Evolutionary conservation across 2,797 vertebrate species (phyloP), one percentile per base, ranked within the genome.

Genomic region (Hippocampus kuda): DNA sequence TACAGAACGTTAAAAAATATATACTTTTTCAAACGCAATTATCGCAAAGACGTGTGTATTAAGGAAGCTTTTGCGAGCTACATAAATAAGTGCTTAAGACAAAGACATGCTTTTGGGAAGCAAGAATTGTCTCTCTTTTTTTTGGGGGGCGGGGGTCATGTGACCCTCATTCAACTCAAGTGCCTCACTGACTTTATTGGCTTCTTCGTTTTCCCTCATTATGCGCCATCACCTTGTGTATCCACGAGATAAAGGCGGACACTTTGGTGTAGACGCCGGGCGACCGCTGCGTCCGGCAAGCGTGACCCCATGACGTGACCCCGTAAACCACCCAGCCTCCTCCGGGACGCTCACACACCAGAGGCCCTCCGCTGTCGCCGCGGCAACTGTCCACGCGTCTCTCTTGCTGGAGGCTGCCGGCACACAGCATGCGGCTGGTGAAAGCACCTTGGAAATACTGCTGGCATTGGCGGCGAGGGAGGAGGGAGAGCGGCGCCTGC

Each of bases 211-310:
- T 67, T 4, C 51, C 56, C 22, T 42, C 76, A 12, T 79, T 61
- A 5, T 88, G 79, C 72, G 91, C 89, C 63, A 91, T 93, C 79
- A 95, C 82, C 66, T 90, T 95, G 75, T 84, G 93, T 89, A 98
- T 97, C 97, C 97, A 99, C 68, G 93, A 88, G 78, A 92, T 83
- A 65, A 98, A 99, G 73, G 92, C 89, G 0, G 97, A 95, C 8
- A 99, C 96, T 91, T 94, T 95, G 65, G 97, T 96, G 79, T 99
- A 99, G 75, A 99, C 97, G 0, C 97, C 97, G 0, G 95, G 97
- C 6, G 96, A 94, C 70, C 93, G 93, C 64, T 94, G 94, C 12
- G 91, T 90, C 49, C 96, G 90, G 66, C 97, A 99, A 41, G 95
- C 94, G 0, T 98, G 93, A 65, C 97, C 97, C 97, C 97, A 99